phyloP scores from a whole-genome alignment of 2,113 vertebrate genomes.

The Larimichthys crocea region DNA sequence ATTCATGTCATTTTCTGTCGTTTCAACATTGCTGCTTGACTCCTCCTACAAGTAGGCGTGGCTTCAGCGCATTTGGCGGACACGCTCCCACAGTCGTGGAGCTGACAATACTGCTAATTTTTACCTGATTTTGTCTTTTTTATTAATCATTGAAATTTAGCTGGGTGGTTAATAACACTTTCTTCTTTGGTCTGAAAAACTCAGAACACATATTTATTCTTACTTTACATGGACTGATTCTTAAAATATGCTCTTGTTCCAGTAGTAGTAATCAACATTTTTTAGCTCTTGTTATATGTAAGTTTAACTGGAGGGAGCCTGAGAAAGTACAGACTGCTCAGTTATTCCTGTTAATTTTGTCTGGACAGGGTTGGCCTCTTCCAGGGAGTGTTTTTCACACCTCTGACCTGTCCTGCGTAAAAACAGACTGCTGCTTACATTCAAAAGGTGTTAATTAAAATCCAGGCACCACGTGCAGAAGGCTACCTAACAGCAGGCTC shows the following conservation, averaged over 20 bases:
- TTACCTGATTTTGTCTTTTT: no score
- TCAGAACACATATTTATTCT: no score
- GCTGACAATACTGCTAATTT: no score
- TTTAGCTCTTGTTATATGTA: background rate
- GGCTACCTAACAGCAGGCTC: conserved; percentile 49
- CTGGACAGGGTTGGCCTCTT: background rate
- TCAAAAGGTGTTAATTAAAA: conserved; percentile 73
- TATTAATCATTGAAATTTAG: no score
- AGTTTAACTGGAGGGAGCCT: background rate
- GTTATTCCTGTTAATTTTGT: background rate
- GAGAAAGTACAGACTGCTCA: background rate
- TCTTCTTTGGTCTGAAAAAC: no score
- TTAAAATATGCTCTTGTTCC: background rate
- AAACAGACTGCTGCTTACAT: conserved; percentile 44
- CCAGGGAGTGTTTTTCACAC: conserved; percentile 34
- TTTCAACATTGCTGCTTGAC: no score
- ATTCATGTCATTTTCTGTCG: no score
- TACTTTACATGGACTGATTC: background rate
- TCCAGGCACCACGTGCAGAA: conserved; percentile 62
- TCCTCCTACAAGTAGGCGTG: no score
- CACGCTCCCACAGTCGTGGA: no score
- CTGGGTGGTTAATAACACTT: no score
- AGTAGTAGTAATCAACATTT: background rate
- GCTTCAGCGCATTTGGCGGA: no score
- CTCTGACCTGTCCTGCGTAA: conserved; percentile 54